Conservation (phyloP, 2,113 vertebrate genomes). For the Chamaetylas fuelleborni region DNA sequence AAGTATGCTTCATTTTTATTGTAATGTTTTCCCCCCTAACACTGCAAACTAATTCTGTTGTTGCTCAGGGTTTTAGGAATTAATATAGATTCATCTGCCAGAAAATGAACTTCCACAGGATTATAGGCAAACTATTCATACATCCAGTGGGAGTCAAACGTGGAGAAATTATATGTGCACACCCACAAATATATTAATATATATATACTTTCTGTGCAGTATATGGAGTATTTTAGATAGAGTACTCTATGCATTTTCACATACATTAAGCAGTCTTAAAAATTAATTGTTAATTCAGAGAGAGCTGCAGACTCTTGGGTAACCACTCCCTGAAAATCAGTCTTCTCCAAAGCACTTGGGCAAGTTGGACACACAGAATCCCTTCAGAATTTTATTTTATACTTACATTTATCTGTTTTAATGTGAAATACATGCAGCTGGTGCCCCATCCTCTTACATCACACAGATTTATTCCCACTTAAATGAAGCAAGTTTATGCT, state of each 20-base stretch:
- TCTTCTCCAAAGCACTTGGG: not conserved
- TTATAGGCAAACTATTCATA: not conserved
- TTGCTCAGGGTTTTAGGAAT: slow-evolving; percentile 32
- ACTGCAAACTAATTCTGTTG: slow-evolving; percentile 2
- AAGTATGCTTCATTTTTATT: slow-evolving; percentile 60
- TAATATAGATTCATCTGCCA: not conserved
- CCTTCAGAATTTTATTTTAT: not conserved
- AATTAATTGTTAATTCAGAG: not conserved
- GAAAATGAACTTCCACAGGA: slow-evolving; percentile 16
- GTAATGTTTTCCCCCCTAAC: not conserved
- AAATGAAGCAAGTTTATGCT: not conserved
- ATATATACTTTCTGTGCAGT: not conserved
- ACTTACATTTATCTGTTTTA: not conserved
- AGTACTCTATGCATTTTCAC: not conserved
- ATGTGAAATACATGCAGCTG: not conserved
- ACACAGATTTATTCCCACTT: not conserved
- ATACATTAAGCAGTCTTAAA: not conserved
- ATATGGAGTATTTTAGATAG: no score
- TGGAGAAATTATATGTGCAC: not conserved
- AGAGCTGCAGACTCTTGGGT: not conserved
- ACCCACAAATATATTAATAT: not conserved
- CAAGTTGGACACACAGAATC: not conserved
- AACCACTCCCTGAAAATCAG: not conserved
- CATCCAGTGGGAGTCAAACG: not conserved
- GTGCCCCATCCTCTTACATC: not conserved